Evolutionary conservation across 2,797 vertebrate genomes (phyloP).

Genomic region (Acestrorhynchus altus): DNA sequence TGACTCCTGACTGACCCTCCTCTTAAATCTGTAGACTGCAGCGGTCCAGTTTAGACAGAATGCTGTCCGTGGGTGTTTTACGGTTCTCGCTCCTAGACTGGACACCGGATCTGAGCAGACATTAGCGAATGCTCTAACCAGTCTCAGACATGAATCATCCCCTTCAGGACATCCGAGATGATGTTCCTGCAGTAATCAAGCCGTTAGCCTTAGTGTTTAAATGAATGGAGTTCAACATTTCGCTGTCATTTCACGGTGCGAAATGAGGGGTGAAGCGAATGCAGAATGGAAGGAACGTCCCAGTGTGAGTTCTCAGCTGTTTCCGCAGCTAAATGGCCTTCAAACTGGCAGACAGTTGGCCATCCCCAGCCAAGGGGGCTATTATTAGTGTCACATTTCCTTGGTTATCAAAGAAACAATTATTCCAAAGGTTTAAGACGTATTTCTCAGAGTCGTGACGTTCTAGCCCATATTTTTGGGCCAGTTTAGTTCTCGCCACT

Average conservation of each 20-base stretch:
- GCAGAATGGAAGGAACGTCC: neutral
- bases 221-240: neutral
- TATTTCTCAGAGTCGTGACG: neutral
- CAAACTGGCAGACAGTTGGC: conserved; percentile 1
- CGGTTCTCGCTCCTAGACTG: conserved; percentile 23
- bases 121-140: conserved; percentile 21
- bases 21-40: conserved; percentile 38
- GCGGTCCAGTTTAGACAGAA: conserved; percentile 1
- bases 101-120: neutral
- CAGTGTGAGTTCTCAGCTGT: neutral
- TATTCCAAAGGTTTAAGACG: conserved; percentile 8
- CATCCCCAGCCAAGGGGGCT: neutral
- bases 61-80: conserved; percentile 6
- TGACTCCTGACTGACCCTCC: conserved; percentile 26
- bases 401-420: conserved; percentile 1
- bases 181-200: conserved; percentile 14
- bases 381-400: conserved; percentile 13
- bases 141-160: conserved; percentile 23
- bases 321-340: conserved; percentile 8
- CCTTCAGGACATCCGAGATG: neutral
- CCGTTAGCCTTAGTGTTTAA: neutral
- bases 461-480: conserved; percentile 19
- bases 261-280: neutral
- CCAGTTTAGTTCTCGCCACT: conserved; percentile 37
- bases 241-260: neutral